Conservation (phyloP, 2,888 invertebrate species). For the Cenopis cana region DNA sequence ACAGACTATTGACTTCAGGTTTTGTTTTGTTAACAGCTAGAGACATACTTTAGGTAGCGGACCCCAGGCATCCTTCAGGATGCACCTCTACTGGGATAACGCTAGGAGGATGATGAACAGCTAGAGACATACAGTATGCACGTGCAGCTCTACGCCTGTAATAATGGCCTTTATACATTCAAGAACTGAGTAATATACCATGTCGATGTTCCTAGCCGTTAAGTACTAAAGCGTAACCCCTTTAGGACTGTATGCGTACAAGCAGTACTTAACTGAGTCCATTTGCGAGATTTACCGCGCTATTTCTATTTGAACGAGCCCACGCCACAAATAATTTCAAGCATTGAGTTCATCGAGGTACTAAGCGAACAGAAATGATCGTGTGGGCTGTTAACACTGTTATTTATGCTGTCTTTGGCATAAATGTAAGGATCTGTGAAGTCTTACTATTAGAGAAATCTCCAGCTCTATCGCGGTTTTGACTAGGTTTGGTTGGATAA, state of each 20-base stretch:
- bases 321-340: slow-evolving; percentile 41
- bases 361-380: slow-evolving; percentile 24
- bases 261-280: slow-evolving; percentile 22
- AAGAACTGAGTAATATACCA: too few relatives aligned
- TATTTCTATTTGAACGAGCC: slow-evolving; percentile 42
- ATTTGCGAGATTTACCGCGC: slow-evolving; percentile 37
- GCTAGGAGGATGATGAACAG: too few relatives aligned
- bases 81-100: too few relatives aligned
- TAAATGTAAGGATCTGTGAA: not conserved
- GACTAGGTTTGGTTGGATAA: not conserved
- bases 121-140: too few relatives aligned
- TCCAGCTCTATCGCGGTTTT: not conserved
- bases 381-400: slow-evolving; percentile 12
- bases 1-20: too few relatives aligned
- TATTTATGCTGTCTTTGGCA: not conserved
- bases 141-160: too few relatives aligned
- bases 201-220: too few relatives aligned
- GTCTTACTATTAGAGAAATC: not conserved
- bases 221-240: not conserved
- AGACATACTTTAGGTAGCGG: too few relatives aligned
- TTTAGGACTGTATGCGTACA: not conserved
- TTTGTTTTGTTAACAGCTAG: too few relatives aligned
- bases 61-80: too few relatives aligned
- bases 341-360: slow-evolving; percentile 39
- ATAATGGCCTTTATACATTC: too few relatives aligned